These are phyloP conservation scores for Aythya fuligula DNA, from an alignment of 2,797 vertebrate genomes.

Conservation along the genomic window DNA sequence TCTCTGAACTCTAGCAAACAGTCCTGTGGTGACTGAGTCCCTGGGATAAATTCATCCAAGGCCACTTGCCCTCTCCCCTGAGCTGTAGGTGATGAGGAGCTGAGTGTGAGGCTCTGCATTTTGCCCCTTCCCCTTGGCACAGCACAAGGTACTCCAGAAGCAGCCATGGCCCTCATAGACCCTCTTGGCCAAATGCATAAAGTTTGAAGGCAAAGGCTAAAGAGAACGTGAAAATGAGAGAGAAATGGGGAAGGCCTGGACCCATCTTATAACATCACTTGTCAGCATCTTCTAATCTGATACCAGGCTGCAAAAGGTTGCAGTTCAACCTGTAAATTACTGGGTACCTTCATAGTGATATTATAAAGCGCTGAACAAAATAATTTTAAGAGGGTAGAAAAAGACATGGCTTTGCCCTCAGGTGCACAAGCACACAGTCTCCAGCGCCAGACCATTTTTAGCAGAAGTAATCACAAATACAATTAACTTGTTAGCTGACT, in stretches of 20 bases:
- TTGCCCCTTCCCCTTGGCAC: neutral
- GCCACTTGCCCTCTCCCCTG: neutral
- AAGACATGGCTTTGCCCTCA: neutral
- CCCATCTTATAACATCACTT: neutral
- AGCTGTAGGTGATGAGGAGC: neutral
- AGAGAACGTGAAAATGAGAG: neutral
- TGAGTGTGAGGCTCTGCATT: neutral
- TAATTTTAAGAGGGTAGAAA: constrained; percentile 13
- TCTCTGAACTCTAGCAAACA: neutral
- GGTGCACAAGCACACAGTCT: neutral
- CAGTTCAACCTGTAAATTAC: constrained; percentile 27
- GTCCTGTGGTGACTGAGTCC: neutral
- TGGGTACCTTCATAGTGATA: neutral
- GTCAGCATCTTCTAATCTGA: constrained; percentile 50
- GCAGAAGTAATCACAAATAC: constrained; percentile 26
- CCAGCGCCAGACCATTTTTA: constrained; percentile 13
- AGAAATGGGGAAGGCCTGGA: neutral
- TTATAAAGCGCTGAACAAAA: constrained; percentile 29
- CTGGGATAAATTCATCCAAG: neutral
- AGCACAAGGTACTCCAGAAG: neutral
- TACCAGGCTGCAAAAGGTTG: constrained; percentile 18
- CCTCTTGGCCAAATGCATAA: neutral
- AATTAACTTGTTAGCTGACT: constrained; percentile 36
- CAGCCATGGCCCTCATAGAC: neutral
- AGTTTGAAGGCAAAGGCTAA: neutral